Percentiles rank a stretch among this genome's conserved stretches.
Conservation (phyloP, 1,140 invertebrate species). For the Microplitis mediator region DNA sequence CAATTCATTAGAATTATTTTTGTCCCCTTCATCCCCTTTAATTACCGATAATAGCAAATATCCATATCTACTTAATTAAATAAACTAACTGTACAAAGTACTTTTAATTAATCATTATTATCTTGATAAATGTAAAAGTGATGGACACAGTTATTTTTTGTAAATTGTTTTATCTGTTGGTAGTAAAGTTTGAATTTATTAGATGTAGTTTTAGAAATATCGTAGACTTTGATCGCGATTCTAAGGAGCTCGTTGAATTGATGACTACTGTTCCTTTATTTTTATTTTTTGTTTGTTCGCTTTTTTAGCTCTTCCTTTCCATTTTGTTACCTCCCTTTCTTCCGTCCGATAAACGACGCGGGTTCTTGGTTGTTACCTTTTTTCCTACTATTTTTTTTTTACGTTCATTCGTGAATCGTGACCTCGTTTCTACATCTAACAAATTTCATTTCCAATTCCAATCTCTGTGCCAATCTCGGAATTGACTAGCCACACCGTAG, state of each 20-base stretch:
- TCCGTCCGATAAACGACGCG: constrained; percentile 23
- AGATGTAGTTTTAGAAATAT: background rate
- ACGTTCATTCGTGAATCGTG: background rate
- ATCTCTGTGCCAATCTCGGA: constrained; percentile 32
- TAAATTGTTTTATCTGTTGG: background rate
- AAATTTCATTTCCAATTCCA: constrained; percentile 53
- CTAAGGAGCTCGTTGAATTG: constrained; percentile 17
- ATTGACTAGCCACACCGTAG: constrained; percentile 23
- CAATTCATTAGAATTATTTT: too few relatives aligned
- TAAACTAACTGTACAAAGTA: too few relatives aligned
- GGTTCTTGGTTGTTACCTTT: constrained; percentile 1
- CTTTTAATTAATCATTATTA: too few relatives aligned
- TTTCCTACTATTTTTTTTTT: too few relatives aligned
- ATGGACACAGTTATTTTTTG: background rate
- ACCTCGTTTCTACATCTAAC: constrained; percentile 35
- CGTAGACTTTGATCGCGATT: constrained; percentile 21
- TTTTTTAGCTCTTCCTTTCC: background rate
- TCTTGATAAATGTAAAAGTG: too few relatives aligned
- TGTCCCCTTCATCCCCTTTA: too few relatives aligned
- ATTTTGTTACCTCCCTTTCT: too few relatives aligned
- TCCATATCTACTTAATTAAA: too few relatives aligned
- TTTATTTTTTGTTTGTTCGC: background rate
- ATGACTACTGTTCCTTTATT: constrained; percentile 14
- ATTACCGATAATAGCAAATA: too few relatives aligned
- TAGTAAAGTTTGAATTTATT: background rate